Conservation (phyloP, 2,888 invertebrate genomes). For the Heliconius erato region DNA sequence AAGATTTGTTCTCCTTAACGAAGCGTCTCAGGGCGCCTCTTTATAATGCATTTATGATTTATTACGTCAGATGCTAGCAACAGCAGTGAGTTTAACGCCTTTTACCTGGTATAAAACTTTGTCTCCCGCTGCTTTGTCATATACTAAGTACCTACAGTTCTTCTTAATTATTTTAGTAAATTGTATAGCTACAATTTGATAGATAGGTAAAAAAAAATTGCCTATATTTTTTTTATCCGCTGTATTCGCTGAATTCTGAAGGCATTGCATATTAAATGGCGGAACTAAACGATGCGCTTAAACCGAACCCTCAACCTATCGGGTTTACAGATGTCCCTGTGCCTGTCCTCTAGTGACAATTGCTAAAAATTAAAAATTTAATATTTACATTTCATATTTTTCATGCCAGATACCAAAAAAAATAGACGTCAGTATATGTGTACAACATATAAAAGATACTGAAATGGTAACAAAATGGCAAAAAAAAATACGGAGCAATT, state of each 20-base stretch:
- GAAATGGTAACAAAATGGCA: constrained; percentile 35
- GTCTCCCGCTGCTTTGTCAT: constrained; percentile 35
- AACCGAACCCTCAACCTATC: too few relatives aligned
- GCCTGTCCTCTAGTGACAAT: too few relatives aligned
- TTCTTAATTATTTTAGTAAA: constrained; percentile 15
- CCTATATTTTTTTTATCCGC: too few relatives aligned
- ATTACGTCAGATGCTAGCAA: constrained; percentile 68
- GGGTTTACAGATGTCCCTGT: too few relatives aligned
- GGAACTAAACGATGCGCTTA: too few relatives aligned
- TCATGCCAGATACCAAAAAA: too few relatives aligned
- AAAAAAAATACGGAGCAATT: constrained; percentile 57
- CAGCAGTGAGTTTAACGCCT: constrained; percentile 62
- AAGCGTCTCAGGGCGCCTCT: constrained; percentile 64
- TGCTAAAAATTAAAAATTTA: too few relatives aligned
- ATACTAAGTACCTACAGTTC: neutral
- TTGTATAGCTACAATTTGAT: neutral
- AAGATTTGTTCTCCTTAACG: constrained; percentile 76
- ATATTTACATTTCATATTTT: too few relatives aligned
- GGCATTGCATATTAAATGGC: too few relatives aligned
- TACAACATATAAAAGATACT: neutral
- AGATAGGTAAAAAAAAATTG: too few relatives aligned
- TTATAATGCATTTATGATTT: constrained; percentile 78
- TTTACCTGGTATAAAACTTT: constrained; percentile 57
- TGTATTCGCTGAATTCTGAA: too few relatives aligned
- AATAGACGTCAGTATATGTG: neutral